A percentile compares a stretch with the other conserved stretches of the same genome.
phyloP scores from a whole-genome alignment of 2,113 vertebrate species.

The Phalacrocorax brasilianus region DNA sequence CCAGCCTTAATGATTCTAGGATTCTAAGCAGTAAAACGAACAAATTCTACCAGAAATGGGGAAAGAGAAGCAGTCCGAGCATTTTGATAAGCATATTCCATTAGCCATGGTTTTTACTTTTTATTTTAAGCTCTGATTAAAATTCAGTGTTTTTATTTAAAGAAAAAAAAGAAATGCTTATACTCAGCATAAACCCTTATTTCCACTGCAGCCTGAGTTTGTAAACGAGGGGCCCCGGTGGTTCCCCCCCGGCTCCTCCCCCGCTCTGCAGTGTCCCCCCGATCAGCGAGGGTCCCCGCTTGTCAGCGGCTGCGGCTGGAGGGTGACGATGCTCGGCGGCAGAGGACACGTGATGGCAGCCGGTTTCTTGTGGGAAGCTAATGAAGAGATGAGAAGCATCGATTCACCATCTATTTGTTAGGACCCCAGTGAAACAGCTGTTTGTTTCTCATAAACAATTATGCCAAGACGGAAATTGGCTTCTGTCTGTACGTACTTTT shows the following conservation, averaged over 20 bases:
- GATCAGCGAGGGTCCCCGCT: not conserved
- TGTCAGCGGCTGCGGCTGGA: not conserved
- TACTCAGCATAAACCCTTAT: not conserved
- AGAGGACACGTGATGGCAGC: not conserved
- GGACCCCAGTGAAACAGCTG: slow-evolving; percentile 49
- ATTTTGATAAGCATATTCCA: not conserved
- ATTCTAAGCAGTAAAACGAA: not conserved
- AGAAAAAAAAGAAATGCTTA: not conserved
- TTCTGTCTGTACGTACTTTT: not conserved
- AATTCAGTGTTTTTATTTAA: not conserved
- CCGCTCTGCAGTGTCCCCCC: not conserved
- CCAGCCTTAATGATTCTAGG: no score
- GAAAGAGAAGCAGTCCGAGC: not conserved
- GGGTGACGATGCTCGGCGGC: not conserved
- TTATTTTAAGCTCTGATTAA: not conserved
- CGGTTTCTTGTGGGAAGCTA: not conserved
- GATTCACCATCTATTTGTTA: not conserved
- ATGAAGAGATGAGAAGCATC: not conserved
- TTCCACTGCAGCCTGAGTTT: not conserved
- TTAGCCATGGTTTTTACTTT: no score
- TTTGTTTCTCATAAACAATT: slow-evolving; percentile 56
- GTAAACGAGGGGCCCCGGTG: not conserved
- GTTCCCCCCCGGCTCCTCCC: not conserved
- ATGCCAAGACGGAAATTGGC: slow-evolving; percentile 38
- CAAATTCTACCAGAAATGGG: not conserved